A percentile compares a stretch with the other conserved stretches of the same genome.
Evolutionary conservation across 1,140 invertebrate genomes (phyloP).

Genomic region (Ctenoplectra terminalis): DNA sequence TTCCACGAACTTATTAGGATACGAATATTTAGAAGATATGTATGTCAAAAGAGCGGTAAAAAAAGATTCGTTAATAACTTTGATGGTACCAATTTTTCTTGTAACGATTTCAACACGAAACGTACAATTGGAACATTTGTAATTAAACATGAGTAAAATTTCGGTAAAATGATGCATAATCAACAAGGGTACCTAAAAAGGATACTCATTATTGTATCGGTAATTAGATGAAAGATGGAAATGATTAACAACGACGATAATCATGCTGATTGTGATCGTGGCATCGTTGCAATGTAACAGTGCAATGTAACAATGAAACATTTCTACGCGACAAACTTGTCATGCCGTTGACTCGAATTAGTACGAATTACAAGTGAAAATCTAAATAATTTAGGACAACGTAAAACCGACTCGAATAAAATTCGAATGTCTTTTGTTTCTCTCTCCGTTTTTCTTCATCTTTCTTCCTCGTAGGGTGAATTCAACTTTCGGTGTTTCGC

Average conservation of each 20-base stretch:
- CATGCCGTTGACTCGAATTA: slow-evolving; percentile 2
- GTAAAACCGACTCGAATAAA: slow-evolving; percentile 14
- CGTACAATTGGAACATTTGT: neutral
- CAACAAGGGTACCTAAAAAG: neutral
- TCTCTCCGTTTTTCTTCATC: slow-evolving; percentile 24
- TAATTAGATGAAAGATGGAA: neutral
- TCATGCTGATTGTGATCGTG: too few species aligned
- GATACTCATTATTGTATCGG: neutral
- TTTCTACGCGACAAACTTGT: neutral
- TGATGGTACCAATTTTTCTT: neutral
- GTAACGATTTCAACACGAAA: neutral
- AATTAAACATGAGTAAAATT: neutral
- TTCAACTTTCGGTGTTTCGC: slow-evolving; percentile 63
- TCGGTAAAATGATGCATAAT: too few species aligned
- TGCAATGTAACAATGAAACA: neutral
- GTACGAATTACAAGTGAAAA: neutral
- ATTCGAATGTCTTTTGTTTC: slow-evolving; percentile 48
- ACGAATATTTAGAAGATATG: neutral
- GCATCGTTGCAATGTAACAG: too few species aligned
- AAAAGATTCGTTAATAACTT: too few species aligned
- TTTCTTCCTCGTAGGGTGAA: slow-evolving; percentile 13
- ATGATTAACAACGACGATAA: too few species aligned
- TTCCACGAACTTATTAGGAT: neutral
- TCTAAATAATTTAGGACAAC: neutral
- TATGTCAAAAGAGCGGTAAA: neutral